Conservation (phyloP, 1,140 invertebrate genomes). For the Temnothorax nylanderi region DNA sequence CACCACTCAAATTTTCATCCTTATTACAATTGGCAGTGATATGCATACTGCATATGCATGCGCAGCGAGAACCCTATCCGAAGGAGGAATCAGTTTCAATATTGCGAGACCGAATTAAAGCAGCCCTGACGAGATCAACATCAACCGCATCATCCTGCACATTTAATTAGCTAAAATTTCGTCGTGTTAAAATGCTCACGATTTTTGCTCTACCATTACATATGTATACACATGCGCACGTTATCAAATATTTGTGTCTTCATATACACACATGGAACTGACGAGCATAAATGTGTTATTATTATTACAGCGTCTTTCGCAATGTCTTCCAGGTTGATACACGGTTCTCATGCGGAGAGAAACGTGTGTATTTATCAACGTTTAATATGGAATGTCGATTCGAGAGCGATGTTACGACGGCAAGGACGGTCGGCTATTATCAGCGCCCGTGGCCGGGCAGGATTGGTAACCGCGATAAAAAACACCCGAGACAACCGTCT, state of each 20-base stretch:
- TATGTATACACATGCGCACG: not conserved
- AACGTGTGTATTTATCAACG: constrained; percentile 30
- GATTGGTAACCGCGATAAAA: constrained; percentile 13
- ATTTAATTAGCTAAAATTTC: constrained; percentile 50
- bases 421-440: constrained; percentile 19
- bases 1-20: not conserved
- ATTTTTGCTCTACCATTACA: not conserved
- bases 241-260: constrained; percentile 41
- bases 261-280: not conserved
- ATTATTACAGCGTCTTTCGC: constrained; percentile 22
- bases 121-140: not conserved
- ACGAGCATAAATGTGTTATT: not conserved
- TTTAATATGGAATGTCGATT: constrained; percentile 33
- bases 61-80: not conserved
- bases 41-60: not conserved
- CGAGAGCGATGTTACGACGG: constrained; percentile 2
- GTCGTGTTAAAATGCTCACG: constrained; percentile 30
- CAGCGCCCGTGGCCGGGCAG: not conserved
- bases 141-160: not conserved
- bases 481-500: not conserved
- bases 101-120: constrained; percentile 33
- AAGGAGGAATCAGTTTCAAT: constrained; percentile 18
- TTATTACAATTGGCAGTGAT: not conserved
- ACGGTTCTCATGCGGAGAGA: not conserved
- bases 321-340: not conserved